Conservation (phyloP, 2,113 vertebrate species). For the Tapirus terrestris region DNA sequence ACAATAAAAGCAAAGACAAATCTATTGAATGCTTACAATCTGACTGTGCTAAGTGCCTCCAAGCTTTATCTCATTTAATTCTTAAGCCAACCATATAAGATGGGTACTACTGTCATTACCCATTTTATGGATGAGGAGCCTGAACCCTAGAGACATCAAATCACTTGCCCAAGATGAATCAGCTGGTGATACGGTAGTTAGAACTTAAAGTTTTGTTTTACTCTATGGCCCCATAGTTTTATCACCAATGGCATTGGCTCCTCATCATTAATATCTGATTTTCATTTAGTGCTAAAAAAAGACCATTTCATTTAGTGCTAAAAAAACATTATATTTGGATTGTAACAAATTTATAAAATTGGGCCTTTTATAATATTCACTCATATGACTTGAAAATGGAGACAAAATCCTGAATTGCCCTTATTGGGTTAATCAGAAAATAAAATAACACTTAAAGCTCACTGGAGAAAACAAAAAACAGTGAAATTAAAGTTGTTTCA, state of each 20-base stretch:
- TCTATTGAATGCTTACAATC: neutral
- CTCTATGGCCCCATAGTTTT: neutral
- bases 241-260: neutral
- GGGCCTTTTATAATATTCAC: neutral
- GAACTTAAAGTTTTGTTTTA: neutral
- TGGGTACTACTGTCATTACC: neutral
- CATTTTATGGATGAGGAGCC: neutral
- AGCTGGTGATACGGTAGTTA: neutral
- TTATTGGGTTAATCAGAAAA: conserved; percentile 40
- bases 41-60: neutral
- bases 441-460: conserved; percentile 23
- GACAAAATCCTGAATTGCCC: neutral
- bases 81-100: neutral
- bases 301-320: neutral
- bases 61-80: neutral
- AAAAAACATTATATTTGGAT: neutral
- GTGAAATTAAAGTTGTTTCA: neutral
- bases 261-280: neutral
- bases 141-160: neutral
- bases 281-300: neutral
- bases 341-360: neutral
- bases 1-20: neutral
- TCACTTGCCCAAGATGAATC: neutral
- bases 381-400: neutral
- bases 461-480: neutral